Conservation (phyloP, 2,888 invertebrate genomes). For the Sthenelais limicola region DNA sequence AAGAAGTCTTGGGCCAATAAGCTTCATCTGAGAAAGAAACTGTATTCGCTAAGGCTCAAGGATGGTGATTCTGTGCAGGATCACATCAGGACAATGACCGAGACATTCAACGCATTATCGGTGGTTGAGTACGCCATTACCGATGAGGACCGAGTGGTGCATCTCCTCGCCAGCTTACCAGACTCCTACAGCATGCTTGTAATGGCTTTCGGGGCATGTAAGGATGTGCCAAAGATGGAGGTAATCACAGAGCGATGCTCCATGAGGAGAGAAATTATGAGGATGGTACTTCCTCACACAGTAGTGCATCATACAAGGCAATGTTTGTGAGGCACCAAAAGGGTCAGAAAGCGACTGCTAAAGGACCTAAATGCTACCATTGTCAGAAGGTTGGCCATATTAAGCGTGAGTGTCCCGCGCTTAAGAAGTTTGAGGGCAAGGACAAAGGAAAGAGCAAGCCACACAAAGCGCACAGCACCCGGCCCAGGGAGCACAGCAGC, state of each 20-base stretch:
- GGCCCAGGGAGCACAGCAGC: neutral
- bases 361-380: conserved; percentile 13
- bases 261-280: conserved; percentile 23
- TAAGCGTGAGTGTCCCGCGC: conserved; percentile 18
- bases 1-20: conserved; percentile 40
- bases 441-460: no score
- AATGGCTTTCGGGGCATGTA: conserved; percentile 13
- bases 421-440: conserved; percentile 15
- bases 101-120: conserved; percentile 17
- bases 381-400: conserved; percentile 31
- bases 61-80: no score
- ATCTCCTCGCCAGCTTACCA: conserved; percentile 26
- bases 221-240: conserved; percentile 26
- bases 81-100: conserved; percentile 34
- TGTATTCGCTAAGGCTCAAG: conserved; percentile 15
- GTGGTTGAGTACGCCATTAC: conserved; percentile 11
- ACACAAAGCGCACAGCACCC: conserved; percentile 21
- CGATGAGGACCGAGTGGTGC: conserved; percentile 25
- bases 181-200: conserved; percentile 26
- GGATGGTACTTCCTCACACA: neutral
- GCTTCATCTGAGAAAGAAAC: conserved; percentile 17
- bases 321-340: neutral
- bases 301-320: neutral
- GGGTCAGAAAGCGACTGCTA: no score
- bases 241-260: conserved; percentile 16